phyloP scores from a whole-genome alignment of 2,888 invertebrate species.

The Ypsolopha scabrella region DNA sequence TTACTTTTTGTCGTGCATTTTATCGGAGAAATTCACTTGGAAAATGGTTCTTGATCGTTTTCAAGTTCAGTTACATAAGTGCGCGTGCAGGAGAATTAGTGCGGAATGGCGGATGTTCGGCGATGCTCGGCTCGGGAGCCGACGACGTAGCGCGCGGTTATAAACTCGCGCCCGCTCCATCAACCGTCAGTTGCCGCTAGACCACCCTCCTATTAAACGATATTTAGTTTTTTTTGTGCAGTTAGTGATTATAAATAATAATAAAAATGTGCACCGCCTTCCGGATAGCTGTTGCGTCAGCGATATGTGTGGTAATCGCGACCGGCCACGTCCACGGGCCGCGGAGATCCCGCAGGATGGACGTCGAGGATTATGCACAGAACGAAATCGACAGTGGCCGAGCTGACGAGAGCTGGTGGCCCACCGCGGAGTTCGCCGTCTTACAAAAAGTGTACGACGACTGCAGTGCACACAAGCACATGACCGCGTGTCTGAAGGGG shows the following conservation, averaged over 20 bases:
- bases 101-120: slow-evolving; percentile 71
- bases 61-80: slow-evolving; percentile 71
- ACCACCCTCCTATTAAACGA: slow-evolving; percentile 49
- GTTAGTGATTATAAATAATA: slow-evolving; percentile 35
- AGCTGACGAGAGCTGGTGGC: slow-evolving; percentile 65
- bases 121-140: slow-evolving; percentile 47
- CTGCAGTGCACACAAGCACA: slow-evolving; percentile 71
- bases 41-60: slow-evolving; percentile 68
- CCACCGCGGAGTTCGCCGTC: slow-evolving; percentile 69
- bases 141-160: slow-evolving; percentile 58
- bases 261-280: slow-evolving; percentile 50
- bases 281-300: slow-evolving; percentile 57
- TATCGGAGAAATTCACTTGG: slow-evolving; percentile 70
- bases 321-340: slow-evolving; percentile 54
- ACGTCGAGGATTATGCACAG: slow-evolving; percentile 46
- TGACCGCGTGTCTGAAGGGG: slow-evolving; percentile 72
- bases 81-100: slow-evolving; percentile 67
- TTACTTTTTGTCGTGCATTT: slow-evolving; percentile 64
- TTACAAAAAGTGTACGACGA: slow-evolving; percentile 74
- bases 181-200: slow-evolving; percentile 56
- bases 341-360: slow-evolving; percentile 57
- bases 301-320: slow-evolving; percentile 50
- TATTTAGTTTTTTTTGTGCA: slow-evolving; percentile 40
- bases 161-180: slow-evolving; percentile 57
- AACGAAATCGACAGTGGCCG: slow-evolving; percentile 64